Evolutionary conservation across 1,140 invertebrate species (phyloP).

Genomic region (Popillia japonica): DNA sequence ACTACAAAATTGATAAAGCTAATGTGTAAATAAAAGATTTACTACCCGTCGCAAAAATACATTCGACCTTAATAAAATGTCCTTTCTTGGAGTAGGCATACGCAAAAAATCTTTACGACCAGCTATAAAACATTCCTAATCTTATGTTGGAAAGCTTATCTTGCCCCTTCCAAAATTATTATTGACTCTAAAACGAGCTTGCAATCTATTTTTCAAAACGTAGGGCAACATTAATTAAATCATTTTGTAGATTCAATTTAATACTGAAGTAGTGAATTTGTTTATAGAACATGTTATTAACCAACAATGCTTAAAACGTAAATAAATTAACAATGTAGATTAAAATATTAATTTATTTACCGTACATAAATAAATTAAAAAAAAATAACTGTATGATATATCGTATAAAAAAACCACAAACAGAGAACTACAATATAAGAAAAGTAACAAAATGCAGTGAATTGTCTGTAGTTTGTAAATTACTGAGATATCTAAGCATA

Average conservation of each 20-base stretch:
- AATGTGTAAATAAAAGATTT: conserved; percentile 22
- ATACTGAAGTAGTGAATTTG: no score
- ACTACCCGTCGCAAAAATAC: conserved; percentile 26
- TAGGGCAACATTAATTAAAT: background rate
- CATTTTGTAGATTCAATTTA: background rate
- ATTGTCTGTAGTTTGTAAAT: no score
- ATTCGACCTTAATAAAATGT: conserved; percentile 27
- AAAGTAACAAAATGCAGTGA: no score
- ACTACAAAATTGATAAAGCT: conserved; percentile 33
- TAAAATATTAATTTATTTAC: no score
- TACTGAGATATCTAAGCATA: no score
- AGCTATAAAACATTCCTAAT: conserved; percentile 24
- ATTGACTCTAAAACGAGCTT: background rate
- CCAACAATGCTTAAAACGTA: no score
- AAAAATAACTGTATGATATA: no score
- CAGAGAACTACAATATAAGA: no score
- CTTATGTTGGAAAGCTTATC: conserved; percentile 16
- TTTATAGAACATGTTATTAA: no score
- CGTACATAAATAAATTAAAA: no score
- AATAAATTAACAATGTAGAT: no score
- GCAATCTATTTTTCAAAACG: background rate
- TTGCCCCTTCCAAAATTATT: background rate
- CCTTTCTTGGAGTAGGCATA: conserved; percentile 7
- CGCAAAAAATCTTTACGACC: conserved; percentile 28
- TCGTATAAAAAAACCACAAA: no score